Evolutionary conservation across 2,113 vertebrate species (phyloP).

Genomic region (Tragelaphus strepsiceros): DNA sequence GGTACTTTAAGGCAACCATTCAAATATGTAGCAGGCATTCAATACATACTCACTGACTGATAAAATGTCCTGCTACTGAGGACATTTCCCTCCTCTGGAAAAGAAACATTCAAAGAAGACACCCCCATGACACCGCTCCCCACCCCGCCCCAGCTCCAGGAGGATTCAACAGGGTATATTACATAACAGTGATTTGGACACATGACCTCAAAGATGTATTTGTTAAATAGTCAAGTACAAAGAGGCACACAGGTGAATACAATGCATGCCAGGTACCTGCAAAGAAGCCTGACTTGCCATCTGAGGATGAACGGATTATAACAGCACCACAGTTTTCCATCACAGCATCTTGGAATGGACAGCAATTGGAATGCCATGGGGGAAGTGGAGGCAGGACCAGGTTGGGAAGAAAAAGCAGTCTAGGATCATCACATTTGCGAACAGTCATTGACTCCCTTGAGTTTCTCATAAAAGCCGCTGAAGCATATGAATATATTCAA

Average conservation of each 20-base stretch:
- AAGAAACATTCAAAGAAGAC: not conserved
- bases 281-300: not conserved
- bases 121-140: fast-evolving
- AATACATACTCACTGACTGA: not conserved
- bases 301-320: not conserved
- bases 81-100: not conserved
- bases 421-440: not conserved
- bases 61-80: not conserved
- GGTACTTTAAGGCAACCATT: not conserved
- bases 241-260: not conserved
- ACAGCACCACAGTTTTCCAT: no score
- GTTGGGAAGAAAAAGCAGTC: not conserved
- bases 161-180: not conserved
- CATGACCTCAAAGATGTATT: not conserved
- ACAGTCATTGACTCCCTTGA: not conserved
- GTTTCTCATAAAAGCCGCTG: not conserved
- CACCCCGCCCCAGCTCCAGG: not conserved
- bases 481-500: not conserved
- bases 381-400: not conserved
- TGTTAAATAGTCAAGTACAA: not conserved
- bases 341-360: not conserved
- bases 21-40: no score
- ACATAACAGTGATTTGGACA: not conserved
- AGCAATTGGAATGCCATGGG: fast-evolving
- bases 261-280: fast-evolving